These are phyloP conservation scores for Pseudoatta argentina DNA, from an alignment of 1,140 invertebrate species.

Conservation along the genomic window DNA sequence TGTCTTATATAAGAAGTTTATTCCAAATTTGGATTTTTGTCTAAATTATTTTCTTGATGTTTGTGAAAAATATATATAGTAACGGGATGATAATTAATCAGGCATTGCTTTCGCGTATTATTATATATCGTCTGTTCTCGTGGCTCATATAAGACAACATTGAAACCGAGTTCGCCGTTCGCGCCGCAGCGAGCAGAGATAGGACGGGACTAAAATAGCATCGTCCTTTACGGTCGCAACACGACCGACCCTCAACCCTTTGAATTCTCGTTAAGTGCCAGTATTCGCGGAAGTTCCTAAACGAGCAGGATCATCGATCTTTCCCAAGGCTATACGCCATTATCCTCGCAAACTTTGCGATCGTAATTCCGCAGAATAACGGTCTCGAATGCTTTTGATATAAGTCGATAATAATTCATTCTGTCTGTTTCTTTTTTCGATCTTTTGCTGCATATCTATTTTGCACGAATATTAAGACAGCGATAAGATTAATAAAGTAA, in stretches of 20 bases:
- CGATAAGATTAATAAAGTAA: conserved; percentile 44
- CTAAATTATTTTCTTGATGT: no score
- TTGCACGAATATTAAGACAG: conserved; percentile 41
- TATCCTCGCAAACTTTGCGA: conserved; percentile 64
- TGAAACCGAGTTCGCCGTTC: conserved; percentile 53
- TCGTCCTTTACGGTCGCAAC: conserved; percentile 70
- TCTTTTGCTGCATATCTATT: conserved; percentile 2
- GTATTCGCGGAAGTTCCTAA: conserved; percentile 63
- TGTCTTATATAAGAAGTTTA: no score
- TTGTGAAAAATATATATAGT: conserved; percentile 9
- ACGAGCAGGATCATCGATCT: conserved; percentile 68
- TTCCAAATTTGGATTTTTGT: no score
- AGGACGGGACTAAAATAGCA: conserved; percentile 68
- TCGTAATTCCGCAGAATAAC: conserved; percentile 58
- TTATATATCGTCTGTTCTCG: not conserved
- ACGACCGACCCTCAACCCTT: conserved; percentile 56
- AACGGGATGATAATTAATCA: conserved; percentile 49
- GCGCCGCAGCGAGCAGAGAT: conserved; percentile 15
- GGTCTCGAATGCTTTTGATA: conserved; percentile 31
- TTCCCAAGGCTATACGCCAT: conserved; percentile 9
- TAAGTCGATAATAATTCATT: conserved; percentile 66
- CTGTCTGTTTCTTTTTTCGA: conserved; percentile 48
- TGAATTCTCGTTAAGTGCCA: conserved; percentile 60
- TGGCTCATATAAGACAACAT: conserved; percentile 1
- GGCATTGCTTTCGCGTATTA: conserved; percentile 19